phyloP scores from a whole-genome alignment of 2,113 vertebrate genomes.

The Salvelinus namaycush region DNA sequence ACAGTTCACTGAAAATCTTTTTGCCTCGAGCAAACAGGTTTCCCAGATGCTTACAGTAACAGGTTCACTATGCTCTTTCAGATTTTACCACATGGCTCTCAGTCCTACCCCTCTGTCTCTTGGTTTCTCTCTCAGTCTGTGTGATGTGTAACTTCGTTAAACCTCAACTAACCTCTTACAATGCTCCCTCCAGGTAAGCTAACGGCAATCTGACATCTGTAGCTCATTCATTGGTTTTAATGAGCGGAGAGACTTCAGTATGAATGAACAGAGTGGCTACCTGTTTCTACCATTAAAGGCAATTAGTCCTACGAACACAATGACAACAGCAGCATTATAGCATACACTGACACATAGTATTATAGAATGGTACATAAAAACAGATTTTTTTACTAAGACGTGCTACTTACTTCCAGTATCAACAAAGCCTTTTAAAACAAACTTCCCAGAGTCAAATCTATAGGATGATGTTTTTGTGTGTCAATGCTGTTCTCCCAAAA shows the following conservation, averaged over 20 bases:
- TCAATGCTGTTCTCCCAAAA: background rate
- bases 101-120: background rate
- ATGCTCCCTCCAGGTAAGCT: slow-evolving; percentile 58
- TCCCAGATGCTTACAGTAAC: background rate
- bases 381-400: too few relatives aligned
- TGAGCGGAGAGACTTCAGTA: slow-evolving; percentile 49
- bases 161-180: background rate
- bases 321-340: slow-evolving; percentile 38
- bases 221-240: slow-evolving; percentile 66
- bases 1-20: too few relatives aligned
- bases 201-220: slow-evolving; percentile 67
- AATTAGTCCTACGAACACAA: slow-evolving; percentile 54
- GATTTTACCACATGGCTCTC: background rate
- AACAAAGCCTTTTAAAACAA: too few relatives aligned
- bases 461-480: slow-evolving; percentile 41
- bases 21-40: background rate
- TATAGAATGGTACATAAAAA: too few relatives aligned
- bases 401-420: too few relatives aligned
- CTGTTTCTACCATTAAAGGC: slow-evolving; percentile 59
- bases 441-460: slow-evolving; percentile 44
- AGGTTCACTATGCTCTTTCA: background rate
- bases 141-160: background rate
- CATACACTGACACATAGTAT: background rate
- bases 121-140: background rate
- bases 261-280: slow-evolving; percentile 73